A percentile compares a stretch with the other conserved stretches of the same genome.
These are phyloP conservation scores for Netelia melanura DNA, from an alignment of 2,888 invertebrate species.

Conservation along the genomic window DNA sequence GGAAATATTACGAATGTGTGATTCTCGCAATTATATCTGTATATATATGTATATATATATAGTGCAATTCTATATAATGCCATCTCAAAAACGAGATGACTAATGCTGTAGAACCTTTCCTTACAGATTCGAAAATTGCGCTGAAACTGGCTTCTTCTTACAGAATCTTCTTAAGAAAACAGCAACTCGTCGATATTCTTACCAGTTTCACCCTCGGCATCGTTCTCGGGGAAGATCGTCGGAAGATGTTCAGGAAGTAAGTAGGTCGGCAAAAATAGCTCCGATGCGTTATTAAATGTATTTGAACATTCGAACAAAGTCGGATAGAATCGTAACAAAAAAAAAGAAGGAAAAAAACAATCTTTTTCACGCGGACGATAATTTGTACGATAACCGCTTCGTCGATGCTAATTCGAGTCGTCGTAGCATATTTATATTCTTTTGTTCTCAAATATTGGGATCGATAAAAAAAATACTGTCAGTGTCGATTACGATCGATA, in stretches of 20 bases:
- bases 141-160: too few species aligned
- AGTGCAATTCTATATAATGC: too few species aligned
- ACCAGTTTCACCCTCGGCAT: background rate
- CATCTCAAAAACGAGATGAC: too few species aligned
- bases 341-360: conserved; percentile 31
- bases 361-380: conserved; percentile 44
- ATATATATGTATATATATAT: too few species aligned
- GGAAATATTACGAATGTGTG: too few species aligned
- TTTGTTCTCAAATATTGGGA: conserved; percentile 35
- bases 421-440: conserved; percentile 37
- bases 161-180: too few species aligned
- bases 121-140: too few species aligned
- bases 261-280: conserved; percentile 26
- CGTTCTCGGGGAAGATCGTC: background rate
- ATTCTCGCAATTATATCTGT: too few species aligned
- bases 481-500: conserved; percentile 36
- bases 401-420: conserved; percentile 44
- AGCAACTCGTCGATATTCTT: background rate
- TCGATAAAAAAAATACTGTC: conserved; percentile 67
- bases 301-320: conserved; percentile 62
- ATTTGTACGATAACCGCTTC: conserved; percentile 48
- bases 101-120: too few species aligned
- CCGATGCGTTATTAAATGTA: conserved; percentile 64
- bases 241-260: conserved; percentile 35
- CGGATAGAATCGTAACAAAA: conserved; percentile 43